Percentiles rank a stretch among this genome's conserved stretches.
These are phyloP conservation scores for Aporophyla lueneburgensis DNA, from an alignment of 2,888 invertebrate genomes.

Conservation along the genomic window DNA sequence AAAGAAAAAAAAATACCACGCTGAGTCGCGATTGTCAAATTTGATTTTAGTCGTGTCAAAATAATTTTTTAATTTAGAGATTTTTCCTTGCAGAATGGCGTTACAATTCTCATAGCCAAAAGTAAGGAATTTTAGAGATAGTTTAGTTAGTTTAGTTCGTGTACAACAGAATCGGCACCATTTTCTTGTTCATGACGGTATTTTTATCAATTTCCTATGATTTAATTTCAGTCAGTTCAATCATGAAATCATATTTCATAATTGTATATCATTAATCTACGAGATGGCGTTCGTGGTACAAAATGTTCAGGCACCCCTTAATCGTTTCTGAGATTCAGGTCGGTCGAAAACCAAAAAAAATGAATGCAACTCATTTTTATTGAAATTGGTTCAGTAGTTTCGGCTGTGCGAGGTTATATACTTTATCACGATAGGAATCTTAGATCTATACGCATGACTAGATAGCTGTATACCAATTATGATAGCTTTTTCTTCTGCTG, in stretches of 20 bases:
- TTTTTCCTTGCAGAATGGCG: too few species aligned
- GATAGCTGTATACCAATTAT: background rate
- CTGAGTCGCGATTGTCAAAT: too few species aligned
- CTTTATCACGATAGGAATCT: background rate
- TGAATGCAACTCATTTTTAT: background rate
- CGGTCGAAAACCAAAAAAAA: background rate
- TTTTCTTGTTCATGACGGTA: background rate
- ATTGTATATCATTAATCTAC: conserved; percentile 17
- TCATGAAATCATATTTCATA: background rate
- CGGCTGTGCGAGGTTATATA: background rate
- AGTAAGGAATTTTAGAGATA: too few species aligned
- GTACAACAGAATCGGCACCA: too few species aligned
- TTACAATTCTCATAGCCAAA: too few species aligned
- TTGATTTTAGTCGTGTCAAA: too few species aligned
- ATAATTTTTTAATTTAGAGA: too few species aligned
- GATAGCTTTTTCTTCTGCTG: background rate
- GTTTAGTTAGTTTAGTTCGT: too few species aligned
- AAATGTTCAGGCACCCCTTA: background rate
- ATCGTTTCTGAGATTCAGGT: background rate
- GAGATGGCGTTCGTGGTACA: conserved; percentile 36
- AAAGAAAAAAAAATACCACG: too few species aligned
- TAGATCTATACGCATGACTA: background rate
- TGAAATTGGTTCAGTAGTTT: background rate
- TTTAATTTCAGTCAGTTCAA: background rate
- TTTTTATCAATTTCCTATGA: background rate